Evolutionary conservation across 2,113 vertebrate species (phyloP).

Genomic region (Bostrychus sinensis): DNA sequence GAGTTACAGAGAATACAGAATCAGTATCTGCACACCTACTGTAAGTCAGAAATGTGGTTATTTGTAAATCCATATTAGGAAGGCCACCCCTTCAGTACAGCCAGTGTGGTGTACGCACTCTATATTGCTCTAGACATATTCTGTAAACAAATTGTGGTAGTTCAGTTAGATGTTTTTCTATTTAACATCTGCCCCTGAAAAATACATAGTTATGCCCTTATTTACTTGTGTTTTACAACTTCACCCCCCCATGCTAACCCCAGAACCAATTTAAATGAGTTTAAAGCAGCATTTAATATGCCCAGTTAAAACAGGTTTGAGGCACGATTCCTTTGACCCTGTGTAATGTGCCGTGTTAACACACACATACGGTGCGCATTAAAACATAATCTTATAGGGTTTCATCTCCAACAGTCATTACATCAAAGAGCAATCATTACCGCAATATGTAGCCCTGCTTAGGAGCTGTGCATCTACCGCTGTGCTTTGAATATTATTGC

Average conservation of each 20-base stretch:
- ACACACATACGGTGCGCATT: neutral
- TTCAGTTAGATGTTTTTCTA: neutral
- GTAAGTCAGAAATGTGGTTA: too few species aligned
- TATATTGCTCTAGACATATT: too few species aligned
- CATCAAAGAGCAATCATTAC: constrained; percentile 6
- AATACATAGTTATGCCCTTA: neutral
- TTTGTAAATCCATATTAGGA: too few species aligned
- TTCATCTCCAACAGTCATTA: neutral
- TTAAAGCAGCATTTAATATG: neutral
- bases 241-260: neutral
- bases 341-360: neutral
- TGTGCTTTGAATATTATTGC: neutral
- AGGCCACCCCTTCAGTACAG: too few species aligned
- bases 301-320: neutral
- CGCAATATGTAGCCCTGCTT: neutral
- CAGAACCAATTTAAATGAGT: neutral
- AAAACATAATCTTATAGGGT: neutral
- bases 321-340: neutral
- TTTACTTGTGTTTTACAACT: neutral
- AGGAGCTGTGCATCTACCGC: neutral
- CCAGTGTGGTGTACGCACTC: too few species aligned
- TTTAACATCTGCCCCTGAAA: neutral
- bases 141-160: too few species aligned
- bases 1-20: too few species aligned
- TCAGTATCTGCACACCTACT: too few species aligned